Percentiles rank a stretch among this genome's conserved stretches.
phyloP scores from a whole-genome alignment of 2,888 invertebrate genomes.

The Meganola albula region DNA sequence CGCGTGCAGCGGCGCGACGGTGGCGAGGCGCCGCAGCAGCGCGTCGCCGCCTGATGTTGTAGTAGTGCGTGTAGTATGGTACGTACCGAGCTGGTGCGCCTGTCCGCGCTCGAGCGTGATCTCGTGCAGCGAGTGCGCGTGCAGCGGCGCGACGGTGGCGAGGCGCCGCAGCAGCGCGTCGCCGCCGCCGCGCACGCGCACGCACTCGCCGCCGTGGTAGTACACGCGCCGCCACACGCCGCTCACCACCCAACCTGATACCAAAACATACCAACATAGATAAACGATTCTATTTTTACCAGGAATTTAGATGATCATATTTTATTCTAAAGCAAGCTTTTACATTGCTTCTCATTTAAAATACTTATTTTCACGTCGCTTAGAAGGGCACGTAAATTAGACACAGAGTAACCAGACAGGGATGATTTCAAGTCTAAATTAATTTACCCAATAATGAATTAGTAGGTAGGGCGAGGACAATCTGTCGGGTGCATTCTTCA shows the following conservation, averaged over 20 bases:
- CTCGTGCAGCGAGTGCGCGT: conserved; percentile 84
- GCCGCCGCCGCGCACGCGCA: conserved; percentile 88
- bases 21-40: conserved; percentile 86
- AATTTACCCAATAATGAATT: conserved; percentile 82
- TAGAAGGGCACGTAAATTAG: too few species aligned
- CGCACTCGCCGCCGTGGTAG: conserved; percentile 96
- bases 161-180: conserved; percentile 89
- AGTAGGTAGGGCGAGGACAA: conserved; percentile 91
- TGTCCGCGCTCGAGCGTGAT: conserved; percentile 88
- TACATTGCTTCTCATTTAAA: too few species aligned
- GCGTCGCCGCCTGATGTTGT: conserved; percentile 80
- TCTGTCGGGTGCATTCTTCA: conserved; percentile 88
- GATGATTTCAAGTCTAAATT: too few species aligned
- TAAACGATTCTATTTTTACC: too few species aligned
- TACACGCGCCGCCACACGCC: conserved; percentile 85
- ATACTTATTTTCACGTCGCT: too few species aligned
- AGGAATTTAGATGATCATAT: too few species aligned
- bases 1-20: conserved; percentile 85
- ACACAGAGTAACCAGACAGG: too few species aligned
- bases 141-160: conserved; percentile 84
- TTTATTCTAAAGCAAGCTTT: too few species aligned
- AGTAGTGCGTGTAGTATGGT: background rate
- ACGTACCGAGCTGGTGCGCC: conserved; percentile 83
- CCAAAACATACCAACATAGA: background rate
- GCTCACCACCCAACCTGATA: conserved; percentile 74